A percentile compares a stretch with the other conserved stretches of the same genome.
Conservation (phyloP, 2,113 vertebrate species). For the Limnothrissa miodon region DNA sequence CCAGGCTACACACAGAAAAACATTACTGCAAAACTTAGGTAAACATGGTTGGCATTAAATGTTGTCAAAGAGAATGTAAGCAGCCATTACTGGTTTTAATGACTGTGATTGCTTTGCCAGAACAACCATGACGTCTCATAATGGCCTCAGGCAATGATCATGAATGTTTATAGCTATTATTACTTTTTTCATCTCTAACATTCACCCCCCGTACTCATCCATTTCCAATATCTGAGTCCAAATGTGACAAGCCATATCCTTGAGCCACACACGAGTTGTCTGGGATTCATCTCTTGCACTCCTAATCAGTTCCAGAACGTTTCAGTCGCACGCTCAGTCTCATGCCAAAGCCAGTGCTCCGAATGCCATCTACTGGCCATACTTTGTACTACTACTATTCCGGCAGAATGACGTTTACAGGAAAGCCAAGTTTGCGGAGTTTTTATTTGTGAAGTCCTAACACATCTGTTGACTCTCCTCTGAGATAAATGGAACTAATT, state of each 20-base stretch:
- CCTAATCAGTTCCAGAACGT: neutral
- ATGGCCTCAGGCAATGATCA: neutral
- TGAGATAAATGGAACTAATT: no score
- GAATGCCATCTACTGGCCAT: neutral
- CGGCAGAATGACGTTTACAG: neutral
- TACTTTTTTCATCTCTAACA: conserved; percentile 4
- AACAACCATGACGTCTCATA: neutral
- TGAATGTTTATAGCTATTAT: neutral
- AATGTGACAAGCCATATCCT: conserved; percentile 12
- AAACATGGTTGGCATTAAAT: neutral
- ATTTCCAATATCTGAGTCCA: conserved; percentile 12
- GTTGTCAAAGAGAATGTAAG: neutral
- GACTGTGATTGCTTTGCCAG: neutral
- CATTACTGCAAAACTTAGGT: neutral
- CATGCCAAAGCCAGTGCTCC: neutral
- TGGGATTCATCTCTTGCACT: neutral
- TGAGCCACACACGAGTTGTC: conserved; percentile 7
- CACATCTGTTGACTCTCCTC: no score
- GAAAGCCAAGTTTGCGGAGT: no score
- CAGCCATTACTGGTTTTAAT: neutral
- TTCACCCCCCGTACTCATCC: neutral
- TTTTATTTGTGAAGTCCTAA: no score
- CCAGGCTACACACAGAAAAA: neutral
- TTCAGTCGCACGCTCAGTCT: neutral
- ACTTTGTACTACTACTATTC: neutral